phyloP scores from a whole-genome alignment of 2,113 vertebrate genomes.

The Pholis gunnellus region DNA sequence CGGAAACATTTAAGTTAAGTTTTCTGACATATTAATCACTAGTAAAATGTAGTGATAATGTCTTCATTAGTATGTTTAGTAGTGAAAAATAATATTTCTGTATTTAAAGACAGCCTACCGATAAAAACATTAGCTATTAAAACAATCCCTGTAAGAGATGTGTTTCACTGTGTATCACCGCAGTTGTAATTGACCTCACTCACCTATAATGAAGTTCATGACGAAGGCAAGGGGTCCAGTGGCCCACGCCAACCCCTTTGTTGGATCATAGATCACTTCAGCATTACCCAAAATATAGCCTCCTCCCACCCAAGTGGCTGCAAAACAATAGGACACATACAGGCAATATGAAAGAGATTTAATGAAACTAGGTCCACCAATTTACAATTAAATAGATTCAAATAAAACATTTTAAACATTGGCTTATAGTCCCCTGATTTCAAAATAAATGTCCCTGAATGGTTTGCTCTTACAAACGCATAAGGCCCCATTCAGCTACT shows the following conservation, averaged over 20 bases:
- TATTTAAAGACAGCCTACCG: not conserved
- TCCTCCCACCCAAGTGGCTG: constrained; percentile 87
- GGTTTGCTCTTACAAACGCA: not conserved
- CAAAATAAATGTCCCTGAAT: not conserved
- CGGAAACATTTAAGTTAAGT: not conserved
- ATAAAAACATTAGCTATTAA: not conserved
- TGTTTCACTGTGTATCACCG: not conserved
- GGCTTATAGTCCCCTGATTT: not conserved
- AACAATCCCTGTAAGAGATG: not conserved
- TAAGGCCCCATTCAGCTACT: not conserved
- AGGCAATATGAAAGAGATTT: not conserved
- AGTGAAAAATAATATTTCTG: not conserved
- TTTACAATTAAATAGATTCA: not conserved
- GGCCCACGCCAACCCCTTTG: constrained; percentile 82
- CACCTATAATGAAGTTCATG: constrained; percentile 28
- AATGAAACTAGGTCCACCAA: not conserved
- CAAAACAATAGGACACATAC: not conserved
- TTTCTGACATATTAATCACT: not conserved
- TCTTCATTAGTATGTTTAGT: not conserved
- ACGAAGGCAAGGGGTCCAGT: constrained; percentile 64
- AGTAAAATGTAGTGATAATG: not conserved
- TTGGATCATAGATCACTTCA: constrained; percentile 83
- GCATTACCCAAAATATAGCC: constrained; percentile 83
- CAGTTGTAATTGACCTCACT: not conserved
- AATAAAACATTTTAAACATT: not conserved